Base-by-base conservation (phyloP, 1,140 invertebrate species). In the Tetramorium alpestre region DNA sequence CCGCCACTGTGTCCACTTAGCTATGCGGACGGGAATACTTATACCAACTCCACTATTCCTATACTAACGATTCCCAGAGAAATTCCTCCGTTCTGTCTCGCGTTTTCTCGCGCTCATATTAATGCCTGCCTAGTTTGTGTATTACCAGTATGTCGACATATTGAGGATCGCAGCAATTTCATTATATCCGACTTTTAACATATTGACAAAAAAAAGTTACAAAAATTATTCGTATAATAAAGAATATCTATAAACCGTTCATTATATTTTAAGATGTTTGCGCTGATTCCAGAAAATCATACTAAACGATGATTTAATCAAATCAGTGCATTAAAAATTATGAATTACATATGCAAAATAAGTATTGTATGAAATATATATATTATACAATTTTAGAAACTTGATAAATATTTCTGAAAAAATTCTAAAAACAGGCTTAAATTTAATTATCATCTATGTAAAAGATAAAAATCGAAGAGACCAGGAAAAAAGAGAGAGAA, bases 51-150 rank as follows among this genome's bases (percentile, higher is more conserved):
- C 25, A n/a, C 62, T 65, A 38, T 65, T 76, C 58, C 81, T 91
- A 86, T 87, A 87, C 90, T 89, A 87, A 91, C 73, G 78, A 91
- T 89, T 87, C 78, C 72, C 13, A 47, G 62, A 85, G 78, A 81
- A 87, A 81, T 90, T 75, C 70, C 73, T 41, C 47, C 70, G 47
- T 25, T 44, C 7, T 49, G 7, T n/a, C 13, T 13, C 78, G 8
- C 44, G 7, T 51, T 38, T 49, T 6, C 25, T 4, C 25, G 18
- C 28, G 25, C 2, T 18, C 54, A 16, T n/a, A 38, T 60, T 78
- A 77, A 78, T 85, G 25, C 2, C 47, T 54, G 13, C 3, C 51
- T 47, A 33, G 18, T 73, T 47, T 47, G 67, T 60, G 25, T 38
- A 54, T 70, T n/a, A 11, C 18, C 6, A 18, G 33, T 58, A 72